A percentile compares a stretch with the other conserved stretches of the same genome.
phyloP scores from a whole-genome alignment of 2,113 vertebrate species.

The Dendropsophus ebraccatus region DNA sequence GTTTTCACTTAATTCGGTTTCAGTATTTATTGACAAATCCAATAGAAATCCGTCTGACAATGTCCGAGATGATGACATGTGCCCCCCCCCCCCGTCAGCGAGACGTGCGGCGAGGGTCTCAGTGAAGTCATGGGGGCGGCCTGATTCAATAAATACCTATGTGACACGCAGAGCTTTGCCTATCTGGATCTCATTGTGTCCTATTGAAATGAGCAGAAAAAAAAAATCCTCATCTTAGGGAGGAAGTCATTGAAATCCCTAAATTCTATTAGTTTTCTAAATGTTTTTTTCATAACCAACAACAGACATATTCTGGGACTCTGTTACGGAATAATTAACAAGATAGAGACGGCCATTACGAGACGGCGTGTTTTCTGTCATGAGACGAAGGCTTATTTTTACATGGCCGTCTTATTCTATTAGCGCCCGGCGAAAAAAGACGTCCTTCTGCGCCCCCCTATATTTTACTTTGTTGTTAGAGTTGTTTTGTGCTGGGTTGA shows the following conservation, averaged over 20 bases:
- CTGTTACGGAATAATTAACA: conserved; percentile 48
- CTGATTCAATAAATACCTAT: conserved; percentile 54
- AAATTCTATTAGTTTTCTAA: conserved; percentile 56
- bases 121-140: conserved; percentile 42
- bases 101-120: background rate
- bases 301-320: conserved; percentile 54
- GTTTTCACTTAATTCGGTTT: conserved; percentile 62
- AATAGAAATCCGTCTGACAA: conserved; percentile 30
- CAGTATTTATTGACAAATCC: conserved; percentile 61
- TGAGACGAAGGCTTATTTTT: background rate
- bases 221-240: conserved; percentile 4
- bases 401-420: background rate
- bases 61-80: conserved; percentile 25
- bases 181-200: conserved; percentile 53
- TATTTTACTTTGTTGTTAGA: background rate
- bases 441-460: background rate
- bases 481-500: background rate
- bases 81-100: background rate
- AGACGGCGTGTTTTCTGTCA: conserved; percentile 26
- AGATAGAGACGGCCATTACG: conserved; percentile 5
- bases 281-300: conserved; percentile 53
- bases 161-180: conserved; percentile 41
- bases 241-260: conserved; percentile 50
- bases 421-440: background rate
- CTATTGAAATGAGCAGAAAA: conserved; percentile 17